These are phyloP conservation scores for Listrodromus nycthemerus DNA, from an alignment of 2,888 invertebrate genomes.

Conservation along the genomic window DNA sequence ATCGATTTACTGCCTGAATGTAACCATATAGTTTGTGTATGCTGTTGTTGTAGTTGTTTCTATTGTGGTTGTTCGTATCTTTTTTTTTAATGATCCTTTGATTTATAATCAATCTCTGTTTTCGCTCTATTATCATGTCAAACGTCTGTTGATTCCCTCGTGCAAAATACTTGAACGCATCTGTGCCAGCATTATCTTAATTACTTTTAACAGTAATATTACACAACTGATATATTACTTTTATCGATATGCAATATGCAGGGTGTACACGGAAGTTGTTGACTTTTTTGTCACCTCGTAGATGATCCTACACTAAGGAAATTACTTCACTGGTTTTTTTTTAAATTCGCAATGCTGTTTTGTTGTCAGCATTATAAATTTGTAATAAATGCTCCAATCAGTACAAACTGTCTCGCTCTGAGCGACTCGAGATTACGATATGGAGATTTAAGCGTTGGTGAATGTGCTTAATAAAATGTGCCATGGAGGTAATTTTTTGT, in stretches of 20 bases:
- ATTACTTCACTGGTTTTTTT: neutral
- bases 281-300: neutral
- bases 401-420: neutral
- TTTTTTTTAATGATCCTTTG: slow-evolving; percentile 56
- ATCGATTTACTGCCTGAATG: slow-evolving; percentile 36
- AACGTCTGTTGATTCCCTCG: slow-evolving; percentile 81
- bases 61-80: slow-evolving; percentile 52
- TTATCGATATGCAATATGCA: slow-evolving; percentile 73
- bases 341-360: neutral
- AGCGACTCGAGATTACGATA: neutral
- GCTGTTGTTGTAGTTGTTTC: slow-evolving; percentile 61
- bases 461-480: no score
- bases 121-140: slow-evolving; percentile 82
- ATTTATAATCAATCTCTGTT: slow-evolving; percentile 69
- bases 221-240: slow-evolving; percentile 62
- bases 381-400: neutral
- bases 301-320: slow-evolving; percentile 4
- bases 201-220: slow-evolving; percentile 44
- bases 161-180: slow-evolving; percentile 82
- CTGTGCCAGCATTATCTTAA: slow-evolving; percentile 80
- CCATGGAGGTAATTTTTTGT: no score
- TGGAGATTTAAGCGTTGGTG: no score
- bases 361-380: slow-evolving; percentile 25
- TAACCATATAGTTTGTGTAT: slow-evolving; percentile 50
- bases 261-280: neutral